Conservation (phyloP, 2,888 invertebrate species). For the Zaprionus bogoriensis region DNA sequence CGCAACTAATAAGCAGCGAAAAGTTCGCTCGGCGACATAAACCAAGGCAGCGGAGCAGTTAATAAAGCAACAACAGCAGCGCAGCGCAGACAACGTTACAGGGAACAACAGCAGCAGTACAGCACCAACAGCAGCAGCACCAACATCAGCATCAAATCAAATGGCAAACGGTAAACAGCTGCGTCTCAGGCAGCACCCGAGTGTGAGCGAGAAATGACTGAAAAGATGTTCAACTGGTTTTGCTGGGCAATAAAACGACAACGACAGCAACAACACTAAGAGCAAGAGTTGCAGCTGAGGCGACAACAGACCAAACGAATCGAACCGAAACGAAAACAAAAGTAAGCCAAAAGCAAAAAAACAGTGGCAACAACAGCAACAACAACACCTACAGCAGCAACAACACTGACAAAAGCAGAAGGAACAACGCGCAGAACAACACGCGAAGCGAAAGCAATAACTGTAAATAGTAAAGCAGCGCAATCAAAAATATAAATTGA, state of each 20-base stretch:
- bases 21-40: conserved; percentile 51
- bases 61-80: conserved; percentile 40
- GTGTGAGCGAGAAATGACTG: conserved; percentile 24
- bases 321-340: conserved; percentile 53
- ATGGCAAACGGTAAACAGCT: conserved; percentile 60
- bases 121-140: conserved; percentile 31
- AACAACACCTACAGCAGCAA: conserved; percentile 7
- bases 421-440: conserved; percentile 5
- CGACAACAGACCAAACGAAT: conserved; percentile 17
- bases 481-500: conserved; percentile 61
- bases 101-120: conserved; percentile 16
- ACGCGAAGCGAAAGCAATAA: conserved; percentile 16
- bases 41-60: conserved; percentile 55
- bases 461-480: conserved; percentile 38
- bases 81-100: background rate
- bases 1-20: conserved; percentile 60
- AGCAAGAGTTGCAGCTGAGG: conserved; percentile 7
- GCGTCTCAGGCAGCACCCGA: conserved; percentile 32
- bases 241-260: conserved; percentile 61
- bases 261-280: conserved; percentile 27
- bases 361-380: background rate
- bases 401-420: background rate
- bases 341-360: conserved; percentile 50
- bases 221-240: conserved; percentile 71
- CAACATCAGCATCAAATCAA: conserved; percentile 47